Evolutionary conservation across 2,888 invertebrate species (phyloP).

Genomic region (Dicyrtoma fusca): DNA sequence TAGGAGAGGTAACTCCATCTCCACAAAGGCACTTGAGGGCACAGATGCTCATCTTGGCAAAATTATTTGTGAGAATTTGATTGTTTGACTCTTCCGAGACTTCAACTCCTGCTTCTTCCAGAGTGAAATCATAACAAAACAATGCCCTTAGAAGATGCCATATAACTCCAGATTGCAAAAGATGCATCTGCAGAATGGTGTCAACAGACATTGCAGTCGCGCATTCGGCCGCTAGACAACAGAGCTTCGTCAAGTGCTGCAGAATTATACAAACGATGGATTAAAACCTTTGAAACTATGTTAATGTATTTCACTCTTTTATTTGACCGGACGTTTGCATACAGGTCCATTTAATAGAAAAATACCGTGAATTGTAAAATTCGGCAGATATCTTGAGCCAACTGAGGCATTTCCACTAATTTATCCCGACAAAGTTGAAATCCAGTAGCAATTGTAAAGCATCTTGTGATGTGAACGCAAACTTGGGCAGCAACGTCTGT

Average conservation of each 20-base stretch:
- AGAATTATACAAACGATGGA: constrained; percentile 42
- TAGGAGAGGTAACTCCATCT: constrained; percentile 58
- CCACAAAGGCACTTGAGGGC: constrained; percentile 51
- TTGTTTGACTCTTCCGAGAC: constrained; percentile 81
- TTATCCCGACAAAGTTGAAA: constrained; percentile 88
- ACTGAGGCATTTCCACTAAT: constrained; percentile 82
- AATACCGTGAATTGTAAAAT: constrained; percentile 81
- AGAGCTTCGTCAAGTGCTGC: constrained; percentile 79
- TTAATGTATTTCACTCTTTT: too few relatives aligned
- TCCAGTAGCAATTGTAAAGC: constrained; percentile 93
- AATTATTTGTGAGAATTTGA: constrained; percentile 62
- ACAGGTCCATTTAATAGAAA: background rate
- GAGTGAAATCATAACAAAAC: constrained; percentile 95
- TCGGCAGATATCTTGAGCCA: constrained; percentile 83
- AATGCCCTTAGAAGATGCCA: constrained; percentile 89
- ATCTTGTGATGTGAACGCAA: constrained; percentile 86
- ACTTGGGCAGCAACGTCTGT: constrained; percentile 85
- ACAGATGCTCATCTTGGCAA: constrained; percentile 52
- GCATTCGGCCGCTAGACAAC: constrained; percentile 87
- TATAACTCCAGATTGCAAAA: constrained; percentile 82
- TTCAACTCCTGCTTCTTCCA: constrained; percentile 94
- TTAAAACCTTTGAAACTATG: too few relatives aligned
- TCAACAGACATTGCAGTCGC: constrained; percentile 85
- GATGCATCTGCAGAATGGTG: constrained; percentile 78
- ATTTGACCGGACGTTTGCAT: background rate